Conservation (phyloP, 1,140 invertebrate species). For the Hypothenemus hampei region DNA sequence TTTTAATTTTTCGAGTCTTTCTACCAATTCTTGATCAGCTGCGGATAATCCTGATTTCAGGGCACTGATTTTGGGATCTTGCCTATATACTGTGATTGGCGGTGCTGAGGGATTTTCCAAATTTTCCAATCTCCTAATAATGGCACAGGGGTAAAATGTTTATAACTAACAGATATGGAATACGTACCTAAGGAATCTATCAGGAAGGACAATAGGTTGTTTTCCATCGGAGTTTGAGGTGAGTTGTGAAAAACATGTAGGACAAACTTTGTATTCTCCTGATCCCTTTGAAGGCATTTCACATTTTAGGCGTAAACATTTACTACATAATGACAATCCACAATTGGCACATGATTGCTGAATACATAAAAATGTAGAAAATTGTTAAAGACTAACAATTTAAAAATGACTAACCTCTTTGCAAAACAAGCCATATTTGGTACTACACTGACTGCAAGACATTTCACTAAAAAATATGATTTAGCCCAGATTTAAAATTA, state of each 20-base stretch:
- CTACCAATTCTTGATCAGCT: conserved; percentile 51
- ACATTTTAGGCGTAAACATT: conserved; percentile 52
- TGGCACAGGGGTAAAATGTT: background rate
- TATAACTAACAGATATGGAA: background rate
- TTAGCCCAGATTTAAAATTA: no score
- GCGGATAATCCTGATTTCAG: conserved; percentile 44
- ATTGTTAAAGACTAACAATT: background rate
- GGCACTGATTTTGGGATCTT: conserved; percentile 44
- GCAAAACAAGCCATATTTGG: conserved; percentile 50
- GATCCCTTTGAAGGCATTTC: conserved; percentile 40
- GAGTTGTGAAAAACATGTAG: conserved; percentile 40
- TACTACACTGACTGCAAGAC: conserved; percentile 50
- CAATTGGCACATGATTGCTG: conserved; percentile 53
- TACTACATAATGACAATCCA: conserved; percentile 59
- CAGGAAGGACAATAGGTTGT: conserved; percentile 45
- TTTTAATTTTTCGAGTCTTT: conserved; percentile 57
- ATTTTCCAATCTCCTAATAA: conserved; percentile 42
- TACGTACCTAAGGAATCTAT: conserved; percentile 49
- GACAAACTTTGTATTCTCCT: conserved; percentile 48
- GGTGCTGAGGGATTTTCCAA: conserved; percentile 46
- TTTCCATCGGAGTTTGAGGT: conserved; percentile 20
- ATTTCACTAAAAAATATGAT: no score
- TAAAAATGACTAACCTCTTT: conserved; percentile 45
- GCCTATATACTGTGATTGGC: conserved; percentile 50
- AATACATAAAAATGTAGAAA: background rate